Conservation (phyloP, 2,113 vertebrate species). For the Etia nguti region DNA sequence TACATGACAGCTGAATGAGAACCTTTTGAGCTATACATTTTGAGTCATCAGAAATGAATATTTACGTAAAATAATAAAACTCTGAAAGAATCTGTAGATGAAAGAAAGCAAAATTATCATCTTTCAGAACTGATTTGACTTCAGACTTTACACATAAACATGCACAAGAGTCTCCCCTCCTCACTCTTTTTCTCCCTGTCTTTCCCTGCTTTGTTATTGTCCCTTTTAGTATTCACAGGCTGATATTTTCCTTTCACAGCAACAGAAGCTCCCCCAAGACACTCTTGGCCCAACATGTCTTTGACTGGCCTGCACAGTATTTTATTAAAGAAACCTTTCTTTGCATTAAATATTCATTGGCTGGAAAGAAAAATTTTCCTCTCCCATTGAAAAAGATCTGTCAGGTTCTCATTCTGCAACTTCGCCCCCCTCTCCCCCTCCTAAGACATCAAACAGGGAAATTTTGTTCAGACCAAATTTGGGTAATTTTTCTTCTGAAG, state of each 20-base stretch:
- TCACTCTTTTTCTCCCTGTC: neutral
- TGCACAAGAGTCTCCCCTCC: neutral
- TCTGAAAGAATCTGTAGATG: neutral
- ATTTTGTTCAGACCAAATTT: neutral
- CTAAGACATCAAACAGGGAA: neutral
- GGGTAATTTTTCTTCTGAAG: neutral
- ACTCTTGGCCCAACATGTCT: slow-evolving; percentile 31
- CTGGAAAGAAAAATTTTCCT: neutral
- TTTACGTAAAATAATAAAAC: neutral
- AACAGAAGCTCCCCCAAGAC: slow-evolving; percentile 34
- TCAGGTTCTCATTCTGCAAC: neutral
- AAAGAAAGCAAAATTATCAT: neutral
- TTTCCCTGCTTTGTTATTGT: neutral
- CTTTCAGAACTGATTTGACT: neutral
- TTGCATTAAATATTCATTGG: slow-evolving; percentile 45
- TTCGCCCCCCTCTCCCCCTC: neutral
- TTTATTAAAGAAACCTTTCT: slow-evolving; percentile 48
- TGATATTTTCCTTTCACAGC: slow-evolving; percentile 27
- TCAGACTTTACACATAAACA: neutral
- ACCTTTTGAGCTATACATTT: neutral
- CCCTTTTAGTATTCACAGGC: slow-evolving; percentile 31
- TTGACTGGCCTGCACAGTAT: slow-evolving; percentile 33
- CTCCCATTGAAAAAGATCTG: slow-evolving; percentile 7
- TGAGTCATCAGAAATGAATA: neutral
- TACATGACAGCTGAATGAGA: neutral